phyloP scores from a whole-genome alignment of 2,888 invertebrate species.

The Himalopsyche kuldschensis region DNA sequence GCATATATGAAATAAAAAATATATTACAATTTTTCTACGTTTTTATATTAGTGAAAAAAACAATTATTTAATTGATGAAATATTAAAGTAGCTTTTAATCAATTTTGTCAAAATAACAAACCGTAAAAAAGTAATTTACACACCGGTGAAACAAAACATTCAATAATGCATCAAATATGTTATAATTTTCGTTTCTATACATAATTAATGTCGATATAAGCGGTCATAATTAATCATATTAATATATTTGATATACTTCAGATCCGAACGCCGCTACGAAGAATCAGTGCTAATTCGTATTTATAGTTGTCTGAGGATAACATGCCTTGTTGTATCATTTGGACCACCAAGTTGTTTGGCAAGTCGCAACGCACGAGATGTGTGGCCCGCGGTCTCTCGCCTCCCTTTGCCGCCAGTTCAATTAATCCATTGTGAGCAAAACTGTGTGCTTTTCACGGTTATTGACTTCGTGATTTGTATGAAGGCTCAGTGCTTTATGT shows the following conservation, averaged over 20 bases:
- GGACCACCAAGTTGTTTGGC: neutral
- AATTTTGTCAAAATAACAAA: too few species aligned
- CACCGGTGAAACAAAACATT: too few species aligned
- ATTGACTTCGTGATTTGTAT: neutral
- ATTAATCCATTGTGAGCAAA: neutral
- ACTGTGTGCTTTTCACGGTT: neutral
- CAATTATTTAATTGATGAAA: too few species aligned
- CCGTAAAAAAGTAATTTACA: too few species aligned
- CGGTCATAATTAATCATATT: neutral
- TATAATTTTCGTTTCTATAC: too few species aligned
- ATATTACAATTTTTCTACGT: too few species aligned
- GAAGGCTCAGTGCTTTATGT: neutral
- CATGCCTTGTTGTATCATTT: neutral
- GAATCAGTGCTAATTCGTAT: neutral
- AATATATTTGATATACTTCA: neutral
- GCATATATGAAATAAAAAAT: too few species aligned
- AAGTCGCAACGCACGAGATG: neutral
- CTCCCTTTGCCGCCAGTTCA: neutral
- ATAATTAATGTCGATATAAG: too few species aligned
- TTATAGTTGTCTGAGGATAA: neutral
- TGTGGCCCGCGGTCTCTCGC: neutral
- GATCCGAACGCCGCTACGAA: neutral
- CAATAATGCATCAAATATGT: too few species aligned
- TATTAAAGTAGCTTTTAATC: too few species aligned
- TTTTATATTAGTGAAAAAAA: too few species aligned